These are phyloP conservation scores for Exephanes ischioxanthus DNA, from an alignment of 2,888 invertebrate species.

Conservation along the genomic window DNA sequence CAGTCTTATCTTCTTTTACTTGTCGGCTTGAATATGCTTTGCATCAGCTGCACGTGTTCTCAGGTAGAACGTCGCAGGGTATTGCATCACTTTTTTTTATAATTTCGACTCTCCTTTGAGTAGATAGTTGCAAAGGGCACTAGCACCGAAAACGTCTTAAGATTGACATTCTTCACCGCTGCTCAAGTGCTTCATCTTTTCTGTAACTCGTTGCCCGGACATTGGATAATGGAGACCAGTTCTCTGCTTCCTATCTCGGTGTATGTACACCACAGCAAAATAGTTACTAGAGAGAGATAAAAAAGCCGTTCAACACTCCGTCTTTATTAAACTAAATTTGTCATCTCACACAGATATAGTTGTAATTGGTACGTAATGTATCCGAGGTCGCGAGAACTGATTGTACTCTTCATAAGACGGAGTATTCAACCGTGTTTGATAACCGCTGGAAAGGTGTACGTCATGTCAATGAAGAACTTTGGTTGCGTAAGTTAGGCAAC, in stretches of 20 bases:
- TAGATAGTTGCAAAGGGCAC: neutral
- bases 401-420: slow-evolving; percentile 19
- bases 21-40: neutral
- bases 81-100: neutral
- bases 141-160: neutral
- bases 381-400: neutral
- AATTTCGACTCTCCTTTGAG: neutral
- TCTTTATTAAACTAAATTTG: neutral
- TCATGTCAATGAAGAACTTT: too few relatives aligned
- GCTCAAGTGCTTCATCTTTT: slow-evolving; percentile 3
- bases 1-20: neutral
- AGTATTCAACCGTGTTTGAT: slow-evolving; percentile 22
- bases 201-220: slow-evolving; percentile 24
- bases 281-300: neutral
- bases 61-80: neutral
- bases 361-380: slow-evolving; percentile 3
- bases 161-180: neutral
- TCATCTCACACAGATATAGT: too few relatives aligned
- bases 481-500: too few relatives aligned
- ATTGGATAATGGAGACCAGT: slow-evolving; percentile 16
- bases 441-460: too few relatives aligned
- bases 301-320: neutral
- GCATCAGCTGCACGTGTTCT: neutral
- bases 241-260: neutral
- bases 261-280: slow-evolving; percentile 14